Evolutionary conservation across 2,888 invertebrate genomes (phyloP).

Genomic region (Drosophila rellima): DNA sequence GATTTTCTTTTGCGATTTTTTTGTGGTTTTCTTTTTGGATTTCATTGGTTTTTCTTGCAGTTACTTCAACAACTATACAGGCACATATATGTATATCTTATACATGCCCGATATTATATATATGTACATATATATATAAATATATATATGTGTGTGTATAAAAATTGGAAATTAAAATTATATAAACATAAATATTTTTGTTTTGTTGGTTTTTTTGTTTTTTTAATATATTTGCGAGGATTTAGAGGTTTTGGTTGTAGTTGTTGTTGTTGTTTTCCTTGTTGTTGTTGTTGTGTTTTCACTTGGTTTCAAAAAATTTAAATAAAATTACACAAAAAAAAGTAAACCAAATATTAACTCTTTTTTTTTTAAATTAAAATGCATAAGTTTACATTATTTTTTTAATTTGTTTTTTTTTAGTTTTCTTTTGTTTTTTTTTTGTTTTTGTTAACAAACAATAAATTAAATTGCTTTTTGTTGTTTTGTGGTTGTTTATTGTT

Average conservation of each 20-base stretch:
- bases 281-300: constrained; percentile 34
- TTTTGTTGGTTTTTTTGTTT: constrained; percentile 23
- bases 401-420: neutral
- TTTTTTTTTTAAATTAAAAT: constrained; percentile 35
- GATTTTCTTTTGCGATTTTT: constrained; percentile 46
- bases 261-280: constrained; percentile 36
- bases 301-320: constrained; percentile 38
- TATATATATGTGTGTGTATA: constrained; percentile 42
- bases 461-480: constrained; percentile 45
- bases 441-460: constrained; percentile 48
- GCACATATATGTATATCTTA: constrained; percentile 42
- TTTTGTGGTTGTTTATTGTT: constrained; percentile 45
- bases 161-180: constrained; percentile 60
- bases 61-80: constrained; percentile 57
- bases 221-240: constrained; percentile 73
- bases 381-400: constrained; percentile 38
- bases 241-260: constrained; percentile 79
- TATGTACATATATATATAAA: constrained; percentile 35
- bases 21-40: constrained; percentile 35
- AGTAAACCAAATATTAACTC: constrained; percentile 28
- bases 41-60: constrained; percentile 54
- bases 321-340: constrained; percentile 27
- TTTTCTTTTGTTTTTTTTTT: constrained; percentile 8
- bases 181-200: constrained; percentile 55
- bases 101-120: constrained; percentile 8